A percentile compares a stretch with the other conserved stretches of the same genome.
Conservation (phyloP, 2,888 invertebrate genomes). For the Glaucopsyche alexis region DNA sequence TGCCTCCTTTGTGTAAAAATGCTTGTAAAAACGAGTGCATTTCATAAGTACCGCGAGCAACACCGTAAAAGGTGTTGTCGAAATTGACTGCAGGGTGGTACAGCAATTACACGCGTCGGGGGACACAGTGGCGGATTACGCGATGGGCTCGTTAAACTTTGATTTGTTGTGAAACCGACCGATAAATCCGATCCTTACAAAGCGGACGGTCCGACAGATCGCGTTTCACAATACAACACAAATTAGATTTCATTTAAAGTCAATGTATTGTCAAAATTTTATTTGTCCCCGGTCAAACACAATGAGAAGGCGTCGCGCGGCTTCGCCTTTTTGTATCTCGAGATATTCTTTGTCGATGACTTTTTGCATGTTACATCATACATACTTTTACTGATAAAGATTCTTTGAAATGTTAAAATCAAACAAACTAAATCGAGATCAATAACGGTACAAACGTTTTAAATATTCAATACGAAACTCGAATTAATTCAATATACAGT, state of each 20-base stretch:
- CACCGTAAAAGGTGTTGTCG: conserved; percentile 26
- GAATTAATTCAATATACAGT: conserved; percentile 44
- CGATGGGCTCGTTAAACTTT: conserved; percentile 70
- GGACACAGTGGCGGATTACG: conserved; percentile 49
- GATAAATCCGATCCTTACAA: conserved; percentile 67
- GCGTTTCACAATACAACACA: conserved; percentile 77
- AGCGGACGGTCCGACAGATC: conserved; percentile 58
- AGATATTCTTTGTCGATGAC: background rate
- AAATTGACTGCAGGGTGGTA: conserved; percentile 28
- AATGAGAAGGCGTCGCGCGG: conserved; percentile 69
- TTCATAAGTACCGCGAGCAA: conserved; percentile 10
- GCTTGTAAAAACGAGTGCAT: background rate
- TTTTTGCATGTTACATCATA: conserved; percentile 18
- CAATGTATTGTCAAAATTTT: conserved; percentile 72
- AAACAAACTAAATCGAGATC: conserved; percentile 20
- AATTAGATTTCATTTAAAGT: conserved; percentile 79
- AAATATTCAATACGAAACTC: conserved; percentile 31
- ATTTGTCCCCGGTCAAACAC: conserved; percentile 71
- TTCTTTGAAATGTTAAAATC: conserved; percentile 2
- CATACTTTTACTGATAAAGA: background rate
- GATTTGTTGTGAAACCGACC: conserved; percentile 78
- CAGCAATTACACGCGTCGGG: conserved; percentile 68
- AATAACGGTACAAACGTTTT: conserved; percentile 24
- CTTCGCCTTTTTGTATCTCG: conserved; percentile 54
- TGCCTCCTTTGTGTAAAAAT: background rate